Base-by-base conservation (phyloP, 2,113 vertebrate genomes). In the Romanogobio albipinnatus region DNA sequence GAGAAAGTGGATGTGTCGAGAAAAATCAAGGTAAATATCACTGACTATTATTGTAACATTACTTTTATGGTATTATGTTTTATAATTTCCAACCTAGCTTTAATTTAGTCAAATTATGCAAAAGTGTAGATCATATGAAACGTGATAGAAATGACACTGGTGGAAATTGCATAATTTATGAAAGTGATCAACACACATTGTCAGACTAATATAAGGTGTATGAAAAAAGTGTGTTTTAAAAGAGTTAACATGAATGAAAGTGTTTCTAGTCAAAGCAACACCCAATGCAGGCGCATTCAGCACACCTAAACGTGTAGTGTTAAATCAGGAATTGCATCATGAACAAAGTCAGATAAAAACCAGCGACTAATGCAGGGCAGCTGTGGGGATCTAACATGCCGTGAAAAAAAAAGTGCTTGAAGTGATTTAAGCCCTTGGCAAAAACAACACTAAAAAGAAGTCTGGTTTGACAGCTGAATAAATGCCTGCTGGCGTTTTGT, bases 381-480 rank as follows among this genome's bases (percentile, higher is more conserved):
- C 76, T 88, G 81, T 36, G 9, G 49, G 83, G 70, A 68, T 64
- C 43, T 24, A 43, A 19, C 56, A 15, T 49, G 76, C 11, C 15
- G 6, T 13, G 76, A 56, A 53, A 56, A 53, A 29, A 73, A 77
- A 47, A 62, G 58, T n/a, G 33, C 83, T 82, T 36, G 75, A 77
- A 87, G 85, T 74, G 87, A 84, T 88, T 75, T 70, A 84, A 88
- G 85, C 81, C 83, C 76, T 81, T 61, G n/a, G 82, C 24, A 79
- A 66, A 80, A 88, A 70, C 64, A 71, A 26, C 17, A 26, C 26
- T 78, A 76, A 88, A 88, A 94, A 91, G 91, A 91, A 89, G 87
- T 89, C 88, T 85, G 80, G 88, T 51, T 51, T 90, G 92, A 92
- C 92, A 90, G 92, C 91, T 92, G 91, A 91, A 93, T 93, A 89